Percentiles rank a stretch among this genome's conserved stretches.
Conservation (phyloP, 2,888 invertebrate species). For the Harpalus rubripes region DNA sequence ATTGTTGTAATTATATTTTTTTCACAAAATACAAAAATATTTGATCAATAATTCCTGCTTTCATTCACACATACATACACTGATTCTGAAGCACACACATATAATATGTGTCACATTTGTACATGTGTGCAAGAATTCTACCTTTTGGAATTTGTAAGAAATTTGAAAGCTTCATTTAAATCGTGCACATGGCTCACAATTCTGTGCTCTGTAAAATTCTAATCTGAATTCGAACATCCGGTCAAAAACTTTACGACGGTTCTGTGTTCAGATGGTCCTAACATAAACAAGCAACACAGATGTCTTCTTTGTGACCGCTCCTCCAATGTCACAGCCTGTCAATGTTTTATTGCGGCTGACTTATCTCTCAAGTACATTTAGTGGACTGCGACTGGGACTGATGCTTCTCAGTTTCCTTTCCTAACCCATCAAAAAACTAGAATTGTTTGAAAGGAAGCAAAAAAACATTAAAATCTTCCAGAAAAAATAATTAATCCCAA, state of each 20-base stretch:
- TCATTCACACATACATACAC: no score
- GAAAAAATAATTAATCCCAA: not conserved
- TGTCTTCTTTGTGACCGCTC: slow-evolving; percentile 53
- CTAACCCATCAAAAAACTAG: not conserved
- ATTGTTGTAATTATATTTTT: no score
- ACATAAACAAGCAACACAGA: slow-evolving; percentile 47
- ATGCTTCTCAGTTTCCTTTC: slow-evolving; percentile 2
- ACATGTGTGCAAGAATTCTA: not conserved
- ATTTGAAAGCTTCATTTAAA: not conserved
- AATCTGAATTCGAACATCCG: slow-evolving; percentile 55
- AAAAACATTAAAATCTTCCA: not conserved
- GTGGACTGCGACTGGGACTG: slow-evolving; percentile 9
- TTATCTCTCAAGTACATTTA: slow-evolving; percentile 51
- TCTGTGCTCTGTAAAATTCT: slow-evolving; percentile 30
- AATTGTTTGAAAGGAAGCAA: not conserved
- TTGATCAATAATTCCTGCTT: no score
- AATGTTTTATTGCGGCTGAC: slow-evolving; percentile 51
- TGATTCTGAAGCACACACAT: no score
- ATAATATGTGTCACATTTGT: no score
- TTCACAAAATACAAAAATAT: no score
- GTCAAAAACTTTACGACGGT: slow-evolving; percentile 56
- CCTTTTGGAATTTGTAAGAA: not conserved
- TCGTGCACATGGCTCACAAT: not conserved
- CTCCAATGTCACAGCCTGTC: slow-evolving; percentile 38
- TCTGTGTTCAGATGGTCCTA: slow-evolving; percentile 11